These are phyloP conservation scores for Oligia latruncula DNA, from an alignment of 2,888 invertebrate genomes.

Conservation along the genomic window DNA sequence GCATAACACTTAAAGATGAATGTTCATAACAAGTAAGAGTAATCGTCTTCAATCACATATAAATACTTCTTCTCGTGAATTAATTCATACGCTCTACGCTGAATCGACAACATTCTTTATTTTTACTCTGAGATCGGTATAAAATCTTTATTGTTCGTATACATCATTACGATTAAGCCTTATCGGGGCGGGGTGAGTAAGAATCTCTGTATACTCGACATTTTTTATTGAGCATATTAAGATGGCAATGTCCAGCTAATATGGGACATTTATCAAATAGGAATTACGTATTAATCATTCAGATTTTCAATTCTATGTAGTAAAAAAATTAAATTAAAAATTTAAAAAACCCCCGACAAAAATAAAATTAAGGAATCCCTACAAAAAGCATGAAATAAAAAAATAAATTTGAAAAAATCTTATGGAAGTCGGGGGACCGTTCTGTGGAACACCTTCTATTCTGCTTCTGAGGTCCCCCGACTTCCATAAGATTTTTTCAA, in stretches of 20 bases:
- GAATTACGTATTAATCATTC: slow-evolving; percentile 52
- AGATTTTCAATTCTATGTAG: slow-evolving; percentile 10
- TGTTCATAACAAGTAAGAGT: slow-evolving; percentile 39
- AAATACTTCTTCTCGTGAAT: slow-evolving; percentile 45
- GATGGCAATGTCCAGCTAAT: slow-evolving; percentile 59
- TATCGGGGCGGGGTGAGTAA: slow-evolving; percentile 58
- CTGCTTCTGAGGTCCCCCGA: too few species aligned
- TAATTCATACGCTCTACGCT: slow-evolving; percentile 44
- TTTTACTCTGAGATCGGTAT: slow-evolving; percentile 53
- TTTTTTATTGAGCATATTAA: slow-evolving; percentile 63
- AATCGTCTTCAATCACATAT: slow-evolving; percentile 46
- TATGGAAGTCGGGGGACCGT: too few species aligned
- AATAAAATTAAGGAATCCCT: too few species aligned
- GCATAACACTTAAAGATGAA: slow-evolving; percentile 25
- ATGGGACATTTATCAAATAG: slow-evolving; percentile 55
- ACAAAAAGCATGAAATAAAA: too few species aligned
- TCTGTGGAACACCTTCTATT: too few species aligned
- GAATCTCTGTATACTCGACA: slow-evolving; percentile 52
- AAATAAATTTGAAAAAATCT: too few species aligned
- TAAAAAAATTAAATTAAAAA: too few species aligned
- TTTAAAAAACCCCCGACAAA: too few species aligned
- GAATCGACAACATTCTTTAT: slow-evolving; percentile 52
- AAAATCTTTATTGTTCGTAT: slow-evolving; percentile 61
- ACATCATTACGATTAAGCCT: slow-evolving; percentile 63
- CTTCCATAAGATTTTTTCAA: too few species aligned